Evolutionary conservation across 1,140 invertebrate species (phyloP).

Genomic region (Hyposmocoma kahamanoa): DNA sequence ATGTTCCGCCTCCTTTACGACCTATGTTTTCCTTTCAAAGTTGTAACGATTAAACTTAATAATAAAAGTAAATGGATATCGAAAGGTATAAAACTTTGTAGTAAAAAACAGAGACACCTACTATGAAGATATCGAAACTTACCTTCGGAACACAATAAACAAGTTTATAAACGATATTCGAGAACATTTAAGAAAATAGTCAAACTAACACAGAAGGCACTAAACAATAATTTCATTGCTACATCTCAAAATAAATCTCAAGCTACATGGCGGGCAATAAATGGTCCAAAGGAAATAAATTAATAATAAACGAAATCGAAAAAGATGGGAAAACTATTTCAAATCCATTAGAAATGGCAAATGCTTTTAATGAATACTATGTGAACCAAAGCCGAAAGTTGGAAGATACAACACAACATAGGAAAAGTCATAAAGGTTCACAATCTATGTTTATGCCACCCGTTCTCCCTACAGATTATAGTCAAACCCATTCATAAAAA

Average conservation of each 20-base stretch:
- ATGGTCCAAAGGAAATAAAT: not conserved
- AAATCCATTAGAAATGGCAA: conserved; percentile 1
- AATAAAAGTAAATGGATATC: conserved; percentile 5
- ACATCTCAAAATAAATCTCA: conserved; percentile 1
- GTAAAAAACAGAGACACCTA: conserved; percentile 8
- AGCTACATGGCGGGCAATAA: conserved; percentile 8
- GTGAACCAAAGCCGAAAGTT: no score
- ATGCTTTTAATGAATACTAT: conserved; percentile 7
- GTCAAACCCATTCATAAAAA: conserved; percentile 3
- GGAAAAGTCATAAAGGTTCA: not conserved
- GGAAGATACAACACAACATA: conserved; percentile 1
- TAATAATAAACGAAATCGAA: conserved; percentile 3
- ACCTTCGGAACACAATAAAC: not conserved
- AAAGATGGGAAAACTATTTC: not conserved
- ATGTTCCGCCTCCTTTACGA: conserved; percentile 2
- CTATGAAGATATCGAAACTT: not conserved
- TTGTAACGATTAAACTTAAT: not conserved
- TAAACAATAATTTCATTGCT: not conserved
- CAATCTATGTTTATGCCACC: conserved; percentile 6
- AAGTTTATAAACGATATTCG: not conserved
- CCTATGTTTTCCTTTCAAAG: conserved; percentile 4
- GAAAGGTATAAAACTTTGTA: conserved; percentile 4
- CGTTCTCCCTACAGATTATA: not conserved
- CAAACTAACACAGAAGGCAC: conserved; percentile 6
- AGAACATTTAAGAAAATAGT: conserved; percentile 4